Evolutionary conservation across 1,140 invertebrate genomes (phyloP).

Genomic region (Goniozus legneri): DNA sequence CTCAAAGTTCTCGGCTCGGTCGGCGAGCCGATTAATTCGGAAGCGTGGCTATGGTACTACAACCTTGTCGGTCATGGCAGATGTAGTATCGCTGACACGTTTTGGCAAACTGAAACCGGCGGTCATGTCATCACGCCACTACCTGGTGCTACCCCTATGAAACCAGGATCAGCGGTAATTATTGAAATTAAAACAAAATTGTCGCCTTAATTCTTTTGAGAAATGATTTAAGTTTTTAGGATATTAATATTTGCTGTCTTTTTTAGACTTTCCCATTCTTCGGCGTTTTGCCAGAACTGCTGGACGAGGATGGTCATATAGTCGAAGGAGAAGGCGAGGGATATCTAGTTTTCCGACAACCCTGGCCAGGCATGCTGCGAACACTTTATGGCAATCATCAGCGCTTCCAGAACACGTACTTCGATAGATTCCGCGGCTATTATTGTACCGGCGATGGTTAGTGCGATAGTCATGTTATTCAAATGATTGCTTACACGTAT

Average conservation of each 20-base stretch:
- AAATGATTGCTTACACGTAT: no score
- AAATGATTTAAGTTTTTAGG: neutral
- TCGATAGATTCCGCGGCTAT: slow-evolving; percentile 91
- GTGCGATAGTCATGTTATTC: no score
- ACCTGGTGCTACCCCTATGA: slow-evolving; percentile 92
- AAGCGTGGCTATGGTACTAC: slow-evolving; percentile 98
- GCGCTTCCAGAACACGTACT: slow-evolving; percentile 92
- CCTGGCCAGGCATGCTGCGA: slow-evolving; percentile 98
- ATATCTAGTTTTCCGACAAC: slow-evolving; percentile 86
- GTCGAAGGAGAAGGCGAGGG: slow-evolving; percentile 89
- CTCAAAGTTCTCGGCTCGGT: slow-evolving; percentile 86
- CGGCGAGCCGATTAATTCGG: slow-evolving; percentile 96
- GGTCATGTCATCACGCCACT: slow-evolving; percentile 92
- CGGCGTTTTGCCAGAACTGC: slow-evolving; percentile 82
- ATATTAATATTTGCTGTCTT: slow-evolving; percentile 15
- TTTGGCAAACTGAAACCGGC: slow-evolving; percentile 99
- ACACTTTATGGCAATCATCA: slow-evolving; percentile 89
- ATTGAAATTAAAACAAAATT: neutral
- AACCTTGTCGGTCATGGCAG: slow-evolving; percentile 75
- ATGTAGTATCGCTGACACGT: slow-evolving; percentile 94
- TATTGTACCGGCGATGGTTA: slow-evolving; percentile 97
- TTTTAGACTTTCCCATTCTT: slow-evolving; percentile 95
- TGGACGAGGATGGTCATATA: slow-evolving; percentile 84
- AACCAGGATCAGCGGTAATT: slow-evolving; percentile 91
- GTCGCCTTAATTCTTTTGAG: neutral